A percentile compares a stretch with the other conserved stretches of the same genome.
These are phyloP conservation scores for Enteromius mattozi DNA, from an alignment of 2,797 vertebrate species.

Conservation along the genomic window DNA sequence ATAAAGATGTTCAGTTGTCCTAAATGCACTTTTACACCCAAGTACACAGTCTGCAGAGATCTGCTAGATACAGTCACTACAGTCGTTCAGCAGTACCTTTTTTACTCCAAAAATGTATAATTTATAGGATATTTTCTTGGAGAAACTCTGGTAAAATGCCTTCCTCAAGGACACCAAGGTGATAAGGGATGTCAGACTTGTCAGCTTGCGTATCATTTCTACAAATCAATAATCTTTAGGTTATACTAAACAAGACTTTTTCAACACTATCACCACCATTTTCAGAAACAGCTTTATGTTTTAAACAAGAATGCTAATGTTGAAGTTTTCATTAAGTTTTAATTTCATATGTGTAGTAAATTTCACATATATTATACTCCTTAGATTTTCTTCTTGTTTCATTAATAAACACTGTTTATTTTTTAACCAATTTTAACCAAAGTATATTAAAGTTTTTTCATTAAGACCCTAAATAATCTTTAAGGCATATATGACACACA, in stretches of 20 bases:
- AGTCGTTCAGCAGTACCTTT: not conserved
- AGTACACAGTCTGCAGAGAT: not conserved
- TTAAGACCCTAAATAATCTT: too few relatives aligned
- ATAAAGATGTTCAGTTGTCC: slow-evolving; percentile 31
- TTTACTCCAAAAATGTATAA: not conserved
- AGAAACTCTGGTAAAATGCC: not conserved
- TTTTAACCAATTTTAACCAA: too few relatives aligned
- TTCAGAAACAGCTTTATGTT: not conserved
- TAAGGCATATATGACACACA: too few relatives aligned
- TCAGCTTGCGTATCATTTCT: not conserved
- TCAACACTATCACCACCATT: not conserved
- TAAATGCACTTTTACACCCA: not conserved
- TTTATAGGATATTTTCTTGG: not conserved
- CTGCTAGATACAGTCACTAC: not conserved
- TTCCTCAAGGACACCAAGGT: not conserved
- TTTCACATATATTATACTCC: not conserved
- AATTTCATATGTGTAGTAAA: not conserved
- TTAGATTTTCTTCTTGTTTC: not conserved
- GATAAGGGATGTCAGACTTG: not conserved
- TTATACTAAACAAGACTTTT: not conserved
- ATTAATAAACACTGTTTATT: too few relatives aligned
- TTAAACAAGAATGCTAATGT: not conserved
- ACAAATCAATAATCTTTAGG: not conserved
- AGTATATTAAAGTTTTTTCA: too few relatives aligned
- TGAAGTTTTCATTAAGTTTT: not conserved